A percentile compares a stretch with the other conserved stretches of the same genome.
Conservation (phyloP, 1,140 invertebrate genomes). For the Onthophagus taurus region DNA sequence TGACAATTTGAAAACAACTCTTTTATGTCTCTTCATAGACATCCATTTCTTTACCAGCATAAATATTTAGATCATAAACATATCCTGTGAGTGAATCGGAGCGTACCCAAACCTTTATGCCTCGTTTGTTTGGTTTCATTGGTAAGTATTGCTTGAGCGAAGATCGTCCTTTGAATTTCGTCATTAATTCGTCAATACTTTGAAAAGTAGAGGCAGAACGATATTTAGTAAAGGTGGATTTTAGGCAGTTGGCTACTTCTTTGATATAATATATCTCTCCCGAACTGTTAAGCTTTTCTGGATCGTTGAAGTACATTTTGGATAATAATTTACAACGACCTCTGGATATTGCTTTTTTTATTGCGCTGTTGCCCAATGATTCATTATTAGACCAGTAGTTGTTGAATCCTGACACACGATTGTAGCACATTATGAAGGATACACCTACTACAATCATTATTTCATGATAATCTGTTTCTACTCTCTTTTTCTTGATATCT, state of each 20-base stretch:
- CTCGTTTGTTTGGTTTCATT: conserved; percentile 33
- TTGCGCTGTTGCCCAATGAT: background rate
- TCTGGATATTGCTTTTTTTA: conserved; percentile 8
- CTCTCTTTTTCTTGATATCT: no score
- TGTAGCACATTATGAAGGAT: no score
- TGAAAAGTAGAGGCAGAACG: conserved; percentile 1
- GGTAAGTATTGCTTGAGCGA: conserved; percentile 31
- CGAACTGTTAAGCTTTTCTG: conserved; percentile 4
- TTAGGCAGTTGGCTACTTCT: background rate
- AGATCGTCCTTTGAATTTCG: no score
- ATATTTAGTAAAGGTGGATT: conserved; percentile 1
- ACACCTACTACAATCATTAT: no score
- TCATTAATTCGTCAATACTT: background rate
- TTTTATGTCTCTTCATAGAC: no score
- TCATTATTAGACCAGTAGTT: no score
- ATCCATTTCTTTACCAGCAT: no score
- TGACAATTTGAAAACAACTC: no score
- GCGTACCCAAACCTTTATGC: conserved; percentile 18
- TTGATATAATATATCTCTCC: conserved; percentile 7
- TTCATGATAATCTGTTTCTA: no score
- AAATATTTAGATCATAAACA: background rate
- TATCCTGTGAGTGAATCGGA: background rate
- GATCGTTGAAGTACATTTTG: conserved; percentile 9
- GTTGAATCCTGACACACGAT: no score
- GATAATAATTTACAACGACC: background rate